phyloP scores from a whole-genome alignment of 2,113 vertebrate species.

The Toxostoma redivivum region DNA sequence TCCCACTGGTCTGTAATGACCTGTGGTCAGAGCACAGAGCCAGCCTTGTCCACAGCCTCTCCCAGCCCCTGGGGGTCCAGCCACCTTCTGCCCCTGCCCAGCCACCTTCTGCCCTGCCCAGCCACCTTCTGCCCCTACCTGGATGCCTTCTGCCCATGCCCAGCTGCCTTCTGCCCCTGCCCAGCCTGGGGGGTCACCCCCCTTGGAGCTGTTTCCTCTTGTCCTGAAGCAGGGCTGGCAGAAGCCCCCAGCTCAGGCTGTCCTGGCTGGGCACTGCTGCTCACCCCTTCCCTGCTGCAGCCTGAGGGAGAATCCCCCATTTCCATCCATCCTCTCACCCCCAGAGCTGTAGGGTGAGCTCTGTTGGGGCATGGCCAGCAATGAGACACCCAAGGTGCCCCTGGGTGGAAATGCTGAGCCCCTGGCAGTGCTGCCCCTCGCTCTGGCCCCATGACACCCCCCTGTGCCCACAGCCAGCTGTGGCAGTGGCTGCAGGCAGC shows the following conservation, averaged over 20 bases:
- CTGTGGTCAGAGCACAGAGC: background rate
- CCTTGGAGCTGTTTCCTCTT: fast-evolving
- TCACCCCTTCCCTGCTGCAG: fast-evolving
- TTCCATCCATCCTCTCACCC: background rate
- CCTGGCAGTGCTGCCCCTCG: background rate
- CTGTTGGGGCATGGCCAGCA: background rate
- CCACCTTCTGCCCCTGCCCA: background rate
- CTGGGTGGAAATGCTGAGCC: background rate
- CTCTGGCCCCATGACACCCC: background rate
- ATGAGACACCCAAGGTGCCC: background rate
- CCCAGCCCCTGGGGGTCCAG: background rate
- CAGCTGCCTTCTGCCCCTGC: background rate
- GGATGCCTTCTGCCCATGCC: background rate
- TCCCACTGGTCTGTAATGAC: slow-evolving; percentile 6
- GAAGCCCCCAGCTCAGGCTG: background rate
- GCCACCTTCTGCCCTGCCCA: background rate
- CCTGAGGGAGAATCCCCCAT: fast-evolving
- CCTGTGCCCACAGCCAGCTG: background rate
- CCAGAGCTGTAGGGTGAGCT: background rate
- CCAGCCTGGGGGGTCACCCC: background rate
- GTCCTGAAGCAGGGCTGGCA: background rate
- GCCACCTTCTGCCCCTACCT: background rate
- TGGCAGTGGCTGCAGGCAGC: background rate
- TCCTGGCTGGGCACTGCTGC: fast-evolving
- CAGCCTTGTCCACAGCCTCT: background rate